Evolutionary conservation across 2,888 invertebrate species (phyloP).

Genomic region (Iphiclides podalirius): DNA sequence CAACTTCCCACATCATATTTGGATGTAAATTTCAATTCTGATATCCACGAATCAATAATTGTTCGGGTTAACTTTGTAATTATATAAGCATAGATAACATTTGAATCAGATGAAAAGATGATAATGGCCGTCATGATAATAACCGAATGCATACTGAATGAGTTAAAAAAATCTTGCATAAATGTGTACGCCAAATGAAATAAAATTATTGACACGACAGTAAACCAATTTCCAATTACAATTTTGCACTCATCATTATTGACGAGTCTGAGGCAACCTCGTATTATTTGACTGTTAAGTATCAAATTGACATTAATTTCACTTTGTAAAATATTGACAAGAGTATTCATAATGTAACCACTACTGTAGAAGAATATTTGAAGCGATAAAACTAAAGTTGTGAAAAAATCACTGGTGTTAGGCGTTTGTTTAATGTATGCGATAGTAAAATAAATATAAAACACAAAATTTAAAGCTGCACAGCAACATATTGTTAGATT

Average conservation of each 20-base stretch:
- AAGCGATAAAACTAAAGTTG: neutral
- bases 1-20: neutral
- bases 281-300: constrained; percentile 2
- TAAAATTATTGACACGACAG: neutral
- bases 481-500: neutral
- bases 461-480: neutral
- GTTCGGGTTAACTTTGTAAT: constrained; percentile 3
- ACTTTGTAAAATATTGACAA: constrained; percentile 3
- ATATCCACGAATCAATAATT: constrained; percentile 5
- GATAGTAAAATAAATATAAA: neutral
- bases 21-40: neutral
- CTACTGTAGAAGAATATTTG: neutral
- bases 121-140: neutral
- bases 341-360: neutral
- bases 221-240: constrained; percentile 8
- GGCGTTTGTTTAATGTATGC: neutral
- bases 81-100: constrained; percentile 4
- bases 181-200: neutral
- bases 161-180: neutral
- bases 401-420: neutral
- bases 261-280: neutral
- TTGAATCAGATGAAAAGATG: neutral
- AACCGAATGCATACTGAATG: neutral
- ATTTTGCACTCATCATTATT: neutral
- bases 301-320: neutral